These are phyloP conservation scores for Elephas maximus DNA, from an alignment of 2,113 vertebrate species.

Conservation along the genomic window DNA sequence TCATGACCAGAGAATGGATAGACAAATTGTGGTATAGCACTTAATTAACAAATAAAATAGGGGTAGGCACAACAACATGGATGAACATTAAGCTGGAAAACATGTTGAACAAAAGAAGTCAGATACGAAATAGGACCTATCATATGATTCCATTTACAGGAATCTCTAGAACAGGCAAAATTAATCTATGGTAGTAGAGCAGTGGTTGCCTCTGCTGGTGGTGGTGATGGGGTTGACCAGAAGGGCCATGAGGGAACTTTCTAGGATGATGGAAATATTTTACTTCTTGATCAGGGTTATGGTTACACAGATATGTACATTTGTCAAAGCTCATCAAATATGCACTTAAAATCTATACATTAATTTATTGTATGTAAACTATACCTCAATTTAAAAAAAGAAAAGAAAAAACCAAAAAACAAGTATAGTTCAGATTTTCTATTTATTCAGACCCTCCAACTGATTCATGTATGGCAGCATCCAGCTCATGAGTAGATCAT, in stretches of 20 bases:
- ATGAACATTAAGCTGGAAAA: conserved; percentile 2
- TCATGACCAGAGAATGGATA: neutral
- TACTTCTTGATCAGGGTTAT: neutral
- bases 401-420: neutral
- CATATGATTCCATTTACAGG: neutral
- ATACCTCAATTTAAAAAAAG: neutral
- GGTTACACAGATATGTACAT: neutral
- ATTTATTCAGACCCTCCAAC: neutral
- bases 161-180: neutral
- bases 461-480: neutral
- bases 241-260: neutral
- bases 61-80: neutral
- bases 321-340: neutral
- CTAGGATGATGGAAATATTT: neutral
- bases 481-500: neutral
- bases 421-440: conserved; percentile 29
- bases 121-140: neutral
- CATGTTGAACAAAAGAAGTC: neutral
- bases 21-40: neutral
- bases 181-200: neutral
- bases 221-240: neutral
- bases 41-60: neutral
- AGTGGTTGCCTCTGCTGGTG: neutral
- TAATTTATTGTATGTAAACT: neutral
- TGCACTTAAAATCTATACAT: neutral